A percentile compares a stretch with the other conserved stretches of the same genome.
Conservation (phyloP, 1,140 invertebrate genomes). For the Rhopalosiphum maidis region DNA sequence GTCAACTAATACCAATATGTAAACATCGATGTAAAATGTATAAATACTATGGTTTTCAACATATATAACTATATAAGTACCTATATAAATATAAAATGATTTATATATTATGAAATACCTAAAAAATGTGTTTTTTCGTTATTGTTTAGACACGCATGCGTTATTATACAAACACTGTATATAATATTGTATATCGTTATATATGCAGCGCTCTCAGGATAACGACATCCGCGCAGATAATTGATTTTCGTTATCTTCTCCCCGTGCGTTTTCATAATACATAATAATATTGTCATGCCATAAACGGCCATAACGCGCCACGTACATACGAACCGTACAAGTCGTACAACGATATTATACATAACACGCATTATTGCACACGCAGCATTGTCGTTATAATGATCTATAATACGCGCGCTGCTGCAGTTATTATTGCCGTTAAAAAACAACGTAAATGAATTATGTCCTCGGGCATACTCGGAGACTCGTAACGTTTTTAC, state of each 20-base stretch:
- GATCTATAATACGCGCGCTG: neutral
- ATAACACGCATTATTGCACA: neutral
- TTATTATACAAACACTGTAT: neutral
- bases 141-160: neutral
- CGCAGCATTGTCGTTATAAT: neutral
- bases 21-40: neutral
- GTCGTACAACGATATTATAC: neutral
- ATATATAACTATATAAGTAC: neutral
- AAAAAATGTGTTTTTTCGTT: neutral
- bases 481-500: neutral
- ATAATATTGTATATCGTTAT: neutral
- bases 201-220: neutral
- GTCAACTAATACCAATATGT: neutral
- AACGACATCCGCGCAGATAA: neutral
- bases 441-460: neutral
- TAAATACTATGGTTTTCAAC: neutral
- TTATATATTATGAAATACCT: neutral
- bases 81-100: neutral
- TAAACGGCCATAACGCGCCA: too few relatives aligned
- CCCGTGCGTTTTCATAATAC: neutral
- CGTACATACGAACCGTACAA: neutral
- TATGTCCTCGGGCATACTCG: neutral
- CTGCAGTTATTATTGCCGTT: neutral
- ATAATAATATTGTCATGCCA: neutral
- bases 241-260: conserved; percentile 17